Evolutionary conservation across 2,797 vertebrate species (phyloP).

Genomic region (Gadopsis bispinosus): DNA sequence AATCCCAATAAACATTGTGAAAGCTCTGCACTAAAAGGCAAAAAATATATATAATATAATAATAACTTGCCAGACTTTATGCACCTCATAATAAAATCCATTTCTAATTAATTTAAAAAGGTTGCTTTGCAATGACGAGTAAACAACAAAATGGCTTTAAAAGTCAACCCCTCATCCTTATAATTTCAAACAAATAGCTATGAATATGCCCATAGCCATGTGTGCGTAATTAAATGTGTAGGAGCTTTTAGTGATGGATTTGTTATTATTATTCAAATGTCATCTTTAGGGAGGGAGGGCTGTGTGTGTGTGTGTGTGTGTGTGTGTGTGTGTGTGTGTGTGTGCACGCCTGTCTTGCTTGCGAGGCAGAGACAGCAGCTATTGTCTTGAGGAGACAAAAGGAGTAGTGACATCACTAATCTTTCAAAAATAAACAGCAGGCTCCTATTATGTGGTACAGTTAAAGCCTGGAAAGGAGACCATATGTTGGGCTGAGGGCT

Average conservation of each 20-base stretch:
- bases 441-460: constrained; percentile 78
- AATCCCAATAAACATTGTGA: constrained; percentile 42
- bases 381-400: constrained; percentile 85
- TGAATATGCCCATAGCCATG: background rate
- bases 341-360: constrained; percentile 50
- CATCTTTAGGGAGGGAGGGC: constrained; percentile 33
- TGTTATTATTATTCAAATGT: constrained; percentile 76
- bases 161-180: constrained; percentile 9
- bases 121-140: constrained; percentile 65
- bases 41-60: constrained; percentile 32
- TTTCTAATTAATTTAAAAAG: constrained; percentile 69
- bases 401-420: constrained; percentile 80
- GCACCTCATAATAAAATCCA: constrained; percentile 61
- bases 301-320: no score
- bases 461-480: constrained; percentile 82
- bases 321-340: rapidly evolving
- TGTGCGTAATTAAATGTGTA: constrained; percentile 59
- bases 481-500: constrained; percentile 85
- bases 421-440: constrained; percentile 82
- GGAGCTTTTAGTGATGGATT: constrained; percentile 57
- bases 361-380: constrained; percentile 67
- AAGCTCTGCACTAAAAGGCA: constrained; percentile 39
- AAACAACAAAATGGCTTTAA: constrained; percentile 53
- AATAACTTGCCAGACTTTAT: constrained; percentile 59
- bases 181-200: constrained; percentile 30